phyloP scores from a whole-genome alignment of 2,113 vertebrate genomes.

The Elachura formosa region DNA sequence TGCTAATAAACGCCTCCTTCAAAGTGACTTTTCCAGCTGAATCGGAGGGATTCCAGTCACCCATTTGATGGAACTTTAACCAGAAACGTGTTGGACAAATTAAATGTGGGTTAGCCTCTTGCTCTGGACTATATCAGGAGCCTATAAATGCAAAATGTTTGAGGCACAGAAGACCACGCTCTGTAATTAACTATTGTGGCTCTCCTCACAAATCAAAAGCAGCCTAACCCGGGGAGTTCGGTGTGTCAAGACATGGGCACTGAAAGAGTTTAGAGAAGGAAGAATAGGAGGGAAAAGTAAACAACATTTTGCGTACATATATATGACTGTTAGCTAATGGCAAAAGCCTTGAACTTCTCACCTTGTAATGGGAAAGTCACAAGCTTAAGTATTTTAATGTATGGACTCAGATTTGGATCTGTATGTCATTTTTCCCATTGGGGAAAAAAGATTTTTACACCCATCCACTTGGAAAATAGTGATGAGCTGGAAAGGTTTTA shows the following conservation, averaged over 20 bases:
- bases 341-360: background rate
- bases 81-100: conserved; percentile 82
- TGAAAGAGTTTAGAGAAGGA: conserved; percentile 1
- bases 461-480: background rate
- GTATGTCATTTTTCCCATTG: background rate
- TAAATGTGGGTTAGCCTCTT: conserved; percentile 79
- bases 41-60: conserved; percentile 59
- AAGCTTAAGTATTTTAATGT: background rate
- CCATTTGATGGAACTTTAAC: conserved; percentile 73
- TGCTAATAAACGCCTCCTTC: conserved; percentile 76
- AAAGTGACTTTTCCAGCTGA: conserved; percentile 70
- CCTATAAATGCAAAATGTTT: conserved; percentile 76
- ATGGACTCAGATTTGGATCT: background rate
- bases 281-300: background rate
- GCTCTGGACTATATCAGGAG: conserved; percentile 77
- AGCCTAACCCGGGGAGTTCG: conserved; percentile 27
- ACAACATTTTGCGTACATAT: background rate
- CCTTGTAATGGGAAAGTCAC: background rate
- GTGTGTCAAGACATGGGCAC: conserved; percentile 38
- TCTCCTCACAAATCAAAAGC: conserved; percentile 75
- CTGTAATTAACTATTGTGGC: conserved; percentile 76
- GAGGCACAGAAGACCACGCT: conserved; percentile 65
- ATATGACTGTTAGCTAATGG: background rate
- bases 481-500: background rate
- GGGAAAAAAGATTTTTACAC: background rate